phyloP scores from a whole-genome alignment of 1,140 invertebrate species.

The Bombus turneri region DNA sequence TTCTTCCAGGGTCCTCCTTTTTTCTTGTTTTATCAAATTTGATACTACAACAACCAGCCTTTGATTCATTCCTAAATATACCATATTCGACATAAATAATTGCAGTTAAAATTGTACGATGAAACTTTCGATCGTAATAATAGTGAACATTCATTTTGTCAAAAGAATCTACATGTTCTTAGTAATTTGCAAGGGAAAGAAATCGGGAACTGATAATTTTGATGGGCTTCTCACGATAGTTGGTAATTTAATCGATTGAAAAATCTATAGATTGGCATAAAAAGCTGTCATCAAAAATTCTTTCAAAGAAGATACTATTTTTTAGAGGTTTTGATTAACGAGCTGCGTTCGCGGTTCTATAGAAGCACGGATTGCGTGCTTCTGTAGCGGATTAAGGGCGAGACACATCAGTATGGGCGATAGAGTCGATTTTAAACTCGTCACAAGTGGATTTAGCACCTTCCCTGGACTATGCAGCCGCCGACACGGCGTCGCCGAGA shows the following conservation, averaged over 20 bases:
- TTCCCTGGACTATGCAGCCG: slow-evolving; percentile 68
- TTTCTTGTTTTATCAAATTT: not conserved
- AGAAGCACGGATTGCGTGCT: slow-evolving; percentile 12
- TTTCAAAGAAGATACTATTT: not conserved
- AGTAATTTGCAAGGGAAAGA: too few species aligned
- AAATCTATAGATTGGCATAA: not conserved
- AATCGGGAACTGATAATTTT: too few species aligned
- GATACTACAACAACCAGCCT: not conserved
- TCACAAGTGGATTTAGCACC: slow-evolving; percentile 79
- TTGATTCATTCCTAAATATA: not conserved
- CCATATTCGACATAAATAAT: too few species aligned
- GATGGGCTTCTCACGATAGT: not conserved
- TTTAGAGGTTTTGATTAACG: not conserved
- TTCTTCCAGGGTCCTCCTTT: accelerated
- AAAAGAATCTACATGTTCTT: too few species aligned
- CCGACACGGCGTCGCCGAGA: slow-evolving; percentile 44
- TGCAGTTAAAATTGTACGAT: too few species aligned
- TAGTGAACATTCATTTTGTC: too few species aligned
- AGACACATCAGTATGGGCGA: slow-evolving; percentile 74
- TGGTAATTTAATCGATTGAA: too few species aligned
- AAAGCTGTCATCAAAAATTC: not conserved
- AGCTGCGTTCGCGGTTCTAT: not conserved
- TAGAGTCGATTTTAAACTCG: slow-evolving; percentile 78
- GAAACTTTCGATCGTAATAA: too few species aligned
- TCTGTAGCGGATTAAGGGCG: slow-evolving; percentile 34